A percentile compares a stretch with the other conserved stretches of the same genome.
phyloP scores from a whole-genome alignment of 2,797 vertebrate genomes.

The Cheirogaleus major region DNA sequence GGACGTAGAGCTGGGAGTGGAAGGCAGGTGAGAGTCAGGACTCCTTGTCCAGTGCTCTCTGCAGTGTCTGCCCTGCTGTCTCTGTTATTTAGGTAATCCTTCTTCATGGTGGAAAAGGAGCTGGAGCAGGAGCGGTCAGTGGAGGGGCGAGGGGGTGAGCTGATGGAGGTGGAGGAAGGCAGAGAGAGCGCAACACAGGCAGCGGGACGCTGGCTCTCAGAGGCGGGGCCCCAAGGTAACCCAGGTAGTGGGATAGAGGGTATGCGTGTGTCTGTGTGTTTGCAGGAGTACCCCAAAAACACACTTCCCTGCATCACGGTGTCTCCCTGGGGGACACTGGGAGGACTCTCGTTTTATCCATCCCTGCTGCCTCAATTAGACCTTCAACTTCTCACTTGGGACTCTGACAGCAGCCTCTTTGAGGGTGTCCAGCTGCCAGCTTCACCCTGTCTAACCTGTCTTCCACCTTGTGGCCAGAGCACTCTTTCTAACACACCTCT shows the following conservation, averaged over 20 bases:
- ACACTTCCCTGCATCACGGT: not conserved
- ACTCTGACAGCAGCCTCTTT: not conserved
- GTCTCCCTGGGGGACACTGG: not conserved
- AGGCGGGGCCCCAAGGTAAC: not conserved
- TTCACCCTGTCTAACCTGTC: not conserved
- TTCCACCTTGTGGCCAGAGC: not conserved
- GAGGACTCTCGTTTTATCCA: not conserved
- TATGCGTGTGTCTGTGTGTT: not conserved
- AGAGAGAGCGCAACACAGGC: not conserved
- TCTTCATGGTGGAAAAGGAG: not conserved
- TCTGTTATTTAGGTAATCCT: not conserved
- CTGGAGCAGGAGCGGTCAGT: not conserved
- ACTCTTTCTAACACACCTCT: not conserved
- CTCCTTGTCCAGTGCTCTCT: not conserved
- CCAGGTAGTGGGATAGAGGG: not conserved
- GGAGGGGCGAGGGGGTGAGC: too few relatives aligned
- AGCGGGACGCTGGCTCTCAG: not conserved
- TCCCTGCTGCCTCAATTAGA: not conserved
- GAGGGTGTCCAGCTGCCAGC: not conserved
- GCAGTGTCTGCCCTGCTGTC: not conserved
- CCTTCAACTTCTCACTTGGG: not conserved
- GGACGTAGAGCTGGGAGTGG: not conserved
- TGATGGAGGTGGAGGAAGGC: not conserved
- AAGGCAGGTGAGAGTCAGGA: not conserved
- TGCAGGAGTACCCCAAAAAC: not conserved